A percentile compares a stretch with the other conserved stretches of the same genome.
These are phyloP conservation scores for Zaprionus davidi DNA, from an alignment of 1,140 invertebrate genomes.

Conservation along the genomic window DNA sequence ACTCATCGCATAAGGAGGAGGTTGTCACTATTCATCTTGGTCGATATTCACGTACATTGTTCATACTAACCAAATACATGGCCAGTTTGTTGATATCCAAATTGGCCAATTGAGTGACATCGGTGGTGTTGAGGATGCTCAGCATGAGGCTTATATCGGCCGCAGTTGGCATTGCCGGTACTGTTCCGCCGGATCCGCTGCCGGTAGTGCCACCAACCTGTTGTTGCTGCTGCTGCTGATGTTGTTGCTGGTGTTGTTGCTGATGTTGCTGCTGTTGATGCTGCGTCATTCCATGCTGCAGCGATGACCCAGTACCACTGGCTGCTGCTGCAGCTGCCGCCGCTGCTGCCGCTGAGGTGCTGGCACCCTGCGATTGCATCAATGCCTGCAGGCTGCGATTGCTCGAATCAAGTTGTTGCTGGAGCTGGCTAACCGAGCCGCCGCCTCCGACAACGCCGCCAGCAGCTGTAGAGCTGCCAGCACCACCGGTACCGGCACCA, in stretches of 20 bases:
- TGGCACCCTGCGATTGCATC: constrained; percentile 72
- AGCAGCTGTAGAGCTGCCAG: constrained; percentile 14
- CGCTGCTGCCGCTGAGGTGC: constrained; percentile 70
- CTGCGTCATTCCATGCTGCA: constrained; percentile 49
- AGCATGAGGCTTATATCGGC: constrained; percentile 83
- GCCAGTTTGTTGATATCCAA: constrained; percentile 91
- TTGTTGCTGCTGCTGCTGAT: constrained; percentile 56
- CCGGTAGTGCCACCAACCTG: constrained; percentile 25
- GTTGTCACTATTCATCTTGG: constrained; percentile 15
- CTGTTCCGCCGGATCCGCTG: constrained; percentile 39
- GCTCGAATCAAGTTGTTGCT: constrained; percentile 68
- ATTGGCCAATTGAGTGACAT: constrained; percentile 85
- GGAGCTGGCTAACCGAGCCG: constrained; percentile 46
- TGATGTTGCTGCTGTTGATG: constrained; percentile 44
- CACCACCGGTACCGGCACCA: constrained; percentile 38
- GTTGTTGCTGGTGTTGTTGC: constrained; percentile 51
- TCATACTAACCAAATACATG: constrained; percentile 89
- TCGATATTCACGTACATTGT: constrained; percentile 75
- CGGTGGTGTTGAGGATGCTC: constrained; percentile 84
- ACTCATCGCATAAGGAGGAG: constrained; percentile 54
- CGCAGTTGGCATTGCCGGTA: constrained; percentile 80
- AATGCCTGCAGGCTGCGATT: constrained; percentile 68
- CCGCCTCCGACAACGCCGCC: constrained; percentile 30
- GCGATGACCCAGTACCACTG: constrained; percentile 23
- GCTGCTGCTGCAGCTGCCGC: constrained; percentile 65